These are phyloP conservation scores for Pachyrhynchus sulphureomaculatus DNA, from an alignment of 1,140 invertebrate species.

Conservation along the genomic window DNA sequence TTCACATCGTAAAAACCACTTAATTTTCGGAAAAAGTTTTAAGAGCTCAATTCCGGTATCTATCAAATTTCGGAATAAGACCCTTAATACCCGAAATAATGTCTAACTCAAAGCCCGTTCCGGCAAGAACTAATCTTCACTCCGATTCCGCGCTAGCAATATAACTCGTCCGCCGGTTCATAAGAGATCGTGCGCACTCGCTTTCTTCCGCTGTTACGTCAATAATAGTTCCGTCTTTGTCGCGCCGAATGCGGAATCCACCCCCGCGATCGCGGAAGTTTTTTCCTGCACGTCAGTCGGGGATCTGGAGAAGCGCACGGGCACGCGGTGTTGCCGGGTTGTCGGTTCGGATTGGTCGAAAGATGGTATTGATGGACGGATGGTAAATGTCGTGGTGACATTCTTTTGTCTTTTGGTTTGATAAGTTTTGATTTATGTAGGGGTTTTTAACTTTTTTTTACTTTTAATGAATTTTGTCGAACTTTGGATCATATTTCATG, in stretches of 20 bases:
- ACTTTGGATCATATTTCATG: too few species aligned
- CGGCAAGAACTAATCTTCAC: conserved; percentile 13
- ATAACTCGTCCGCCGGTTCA: conserved; percentile 13
- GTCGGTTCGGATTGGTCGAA: conserved; percentile 1
- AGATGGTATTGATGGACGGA: conserved; percentile 11
- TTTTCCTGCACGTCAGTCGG: conserved; percentile 23
- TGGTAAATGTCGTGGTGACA: conserved; percentile 26
- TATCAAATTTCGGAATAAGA: neutral
- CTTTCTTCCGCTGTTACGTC: conserved; percentile 30
- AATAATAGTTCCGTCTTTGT: conserved; percentile 30
- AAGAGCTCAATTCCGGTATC: too few species aligned
- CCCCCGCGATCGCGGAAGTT: conserved; percentile 29
- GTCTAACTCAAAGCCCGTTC: neutral
- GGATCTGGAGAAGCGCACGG: neutral
- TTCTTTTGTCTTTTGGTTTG: conserved; percentile 21
- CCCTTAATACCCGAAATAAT: neutral
- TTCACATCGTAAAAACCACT: too few species aligned
- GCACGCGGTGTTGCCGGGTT: conserved; percentile 4
- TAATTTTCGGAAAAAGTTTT: too few species aligned
- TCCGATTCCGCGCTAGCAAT: conserved; percentile 13
- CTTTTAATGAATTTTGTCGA: too few species aligned
- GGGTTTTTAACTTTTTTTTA: neutral
- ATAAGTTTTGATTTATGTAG: conserved; percentile 11
- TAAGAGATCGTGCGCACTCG: conserved; percentile 22
- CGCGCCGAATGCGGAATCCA: conserved; percentile 19